A percentile compares a stretch with the other conserved stretches of the same genome.
Conservation (phyloP, 2,888 invertebrate genomes). For the Parascotia fuliginaria region DNA sequence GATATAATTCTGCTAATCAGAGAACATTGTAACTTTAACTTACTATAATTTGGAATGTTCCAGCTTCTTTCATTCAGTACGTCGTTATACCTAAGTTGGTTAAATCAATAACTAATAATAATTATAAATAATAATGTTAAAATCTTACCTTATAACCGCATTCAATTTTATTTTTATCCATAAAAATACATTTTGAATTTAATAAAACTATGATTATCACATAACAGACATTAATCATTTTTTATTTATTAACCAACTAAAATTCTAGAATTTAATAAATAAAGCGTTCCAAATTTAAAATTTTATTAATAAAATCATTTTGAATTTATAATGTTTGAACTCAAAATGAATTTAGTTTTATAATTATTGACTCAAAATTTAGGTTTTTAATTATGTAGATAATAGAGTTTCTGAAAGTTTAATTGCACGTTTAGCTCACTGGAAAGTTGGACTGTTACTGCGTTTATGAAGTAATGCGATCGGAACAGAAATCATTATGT, state of each 20-base stretch:
- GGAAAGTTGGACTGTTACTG: constrained; percentile 15
- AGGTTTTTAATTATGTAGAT: not conserved
- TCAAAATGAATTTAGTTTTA: not conserved
- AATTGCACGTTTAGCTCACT: not conserved
- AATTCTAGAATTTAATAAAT: not conserved
- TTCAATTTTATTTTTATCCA: constrained; percentile 57
- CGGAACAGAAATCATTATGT: constrained; percentile 31
- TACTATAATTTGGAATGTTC: no score
- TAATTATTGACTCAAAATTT: not conserved
- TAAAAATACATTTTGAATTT: constrained; percentile 16
- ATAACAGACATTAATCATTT: constrained; percentile 9
- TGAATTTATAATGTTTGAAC: not conserved
- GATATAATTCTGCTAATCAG: no score
- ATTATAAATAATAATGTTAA: not conserved
- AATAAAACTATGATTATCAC: constrained; percentile 24
- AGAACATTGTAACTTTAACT: no score
- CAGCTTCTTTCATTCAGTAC: no score
- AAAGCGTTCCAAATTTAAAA: constrained; percentile 14
- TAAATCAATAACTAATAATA: no score
- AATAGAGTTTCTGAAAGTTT: not conserved
- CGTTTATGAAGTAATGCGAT: not conserved
- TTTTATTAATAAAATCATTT: constrained; percentile 7
- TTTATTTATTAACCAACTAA: constrained; percentile 1
- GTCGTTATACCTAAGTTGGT: no score
- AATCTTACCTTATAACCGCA: constrained; percentile 71